A percentile compares a stretch with the other conserved stretches of the same genome.
phyloP scores from a whole-genome alignment of 2,797 vertebrate species.

The Lacerta bilineata region DNA sequence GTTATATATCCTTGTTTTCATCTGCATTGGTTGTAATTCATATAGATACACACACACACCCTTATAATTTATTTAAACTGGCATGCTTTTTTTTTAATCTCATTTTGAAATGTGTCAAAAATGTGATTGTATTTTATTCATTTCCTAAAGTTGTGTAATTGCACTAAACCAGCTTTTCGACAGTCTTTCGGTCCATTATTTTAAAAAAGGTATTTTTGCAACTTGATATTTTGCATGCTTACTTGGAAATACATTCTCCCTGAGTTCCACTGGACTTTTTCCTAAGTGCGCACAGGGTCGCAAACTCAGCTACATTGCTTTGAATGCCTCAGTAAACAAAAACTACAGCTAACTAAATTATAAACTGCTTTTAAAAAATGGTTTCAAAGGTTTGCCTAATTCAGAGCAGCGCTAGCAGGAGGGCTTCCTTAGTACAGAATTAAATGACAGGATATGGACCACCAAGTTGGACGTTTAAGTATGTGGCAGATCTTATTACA shows the following conservation, averaged over 20 bases:
- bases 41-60: too few relatives aligned
- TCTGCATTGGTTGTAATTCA: neutral
- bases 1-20: neutral
- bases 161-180: neutral
- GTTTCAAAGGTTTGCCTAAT: neutral
- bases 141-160: neutral
- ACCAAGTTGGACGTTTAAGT: neutral
- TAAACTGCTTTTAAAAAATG: neutral
- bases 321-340: neutral
- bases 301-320: neutral
- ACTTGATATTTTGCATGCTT: neutral
- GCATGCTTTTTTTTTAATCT: neutral
- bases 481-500: neutral
- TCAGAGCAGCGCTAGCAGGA: neutral
- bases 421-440: neutral
- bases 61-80: neutral
- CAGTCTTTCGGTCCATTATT: neutral
- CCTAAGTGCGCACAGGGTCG: neutral
- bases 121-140: neutral
- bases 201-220: neutral
- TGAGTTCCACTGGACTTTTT: neutral
- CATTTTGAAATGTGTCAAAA: conserved; percentile 1
- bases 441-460: neutral
- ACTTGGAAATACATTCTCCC: neutral
- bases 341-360: neutral